A percentile compares a stretch with the other conserved stretches of the same genome.
Evolutionary conservation across 1,140 invertebrate genomes (phyloP).

Genomic region (Pogonus chalceus): DNA sequence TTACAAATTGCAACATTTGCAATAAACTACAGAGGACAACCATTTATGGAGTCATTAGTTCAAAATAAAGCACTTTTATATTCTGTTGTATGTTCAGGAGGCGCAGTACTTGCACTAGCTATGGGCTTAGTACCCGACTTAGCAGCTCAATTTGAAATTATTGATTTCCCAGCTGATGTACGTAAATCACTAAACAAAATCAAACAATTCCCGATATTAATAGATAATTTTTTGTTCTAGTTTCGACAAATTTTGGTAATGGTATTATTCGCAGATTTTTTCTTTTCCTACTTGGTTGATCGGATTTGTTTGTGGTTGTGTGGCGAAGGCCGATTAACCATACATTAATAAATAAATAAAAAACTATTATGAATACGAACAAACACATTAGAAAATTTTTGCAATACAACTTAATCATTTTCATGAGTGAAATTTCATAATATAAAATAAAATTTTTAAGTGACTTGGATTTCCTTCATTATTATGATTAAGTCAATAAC

Average conservation of each 20-base stretch:
- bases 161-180: slow-evolving; percentile 77
- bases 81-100: slow-evolving; percentile 67
- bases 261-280: slow-evolving; percentile 72
- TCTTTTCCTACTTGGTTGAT: slow-evolving; percentile 74
- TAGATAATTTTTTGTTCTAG: slow-evolving; percentile 48
- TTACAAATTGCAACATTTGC: slow-evolving; percentile 97
- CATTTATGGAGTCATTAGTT: slow-evolving; percentile 93
- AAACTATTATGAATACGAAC: too few species aligned
- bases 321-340: slow-evolving; percentile 51
- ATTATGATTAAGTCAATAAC: too few species aligned
- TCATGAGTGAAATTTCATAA: too few species aligned
- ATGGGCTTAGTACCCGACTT: slow-evolving; percentile 68
- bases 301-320: slow-evolving; percentile 78
- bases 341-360: too few species aligned
- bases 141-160: slow-evolving; percentile 76
- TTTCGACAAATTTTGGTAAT: slow-evolving; percentile 72
- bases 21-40: slow-evolving; percentile 96
- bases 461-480: too few species aligned
- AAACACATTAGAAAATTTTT: too few species aligned
- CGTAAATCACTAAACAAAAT: too few species aligned
- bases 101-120: slow-evolving; percentile 63
- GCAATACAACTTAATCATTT: too few species aligned
- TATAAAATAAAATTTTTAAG: too few species aligned
- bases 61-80: slow-evolving; percentile 90
- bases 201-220: too few species aligned